These are phyloP conservation scores for Chaunax sp. DNA, from an alignment of 2,797 vertebrate genomes.

Conservation along the genomic window DNA sequence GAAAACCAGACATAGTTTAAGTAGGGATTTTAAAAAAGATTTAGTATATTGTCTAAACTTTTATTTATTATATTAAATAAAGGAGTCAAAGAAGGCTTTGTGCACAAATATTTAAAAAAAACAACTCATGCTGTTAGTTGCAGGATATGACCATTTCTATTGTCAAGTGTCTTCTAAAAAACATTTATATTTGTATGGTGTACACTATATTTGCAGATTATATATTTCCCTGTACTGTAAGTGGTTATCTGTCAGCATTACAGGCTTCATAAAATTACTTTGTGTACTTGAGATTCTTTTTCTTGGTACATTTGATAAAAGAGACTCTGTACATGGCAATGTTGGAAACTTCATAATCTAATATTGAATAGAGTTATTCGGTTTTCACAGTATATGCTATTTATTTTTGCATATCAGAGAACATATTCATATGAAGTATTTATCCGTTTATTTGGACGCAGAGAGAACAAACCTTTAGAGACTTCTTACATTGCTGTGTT, in stretches of 20 bases:
- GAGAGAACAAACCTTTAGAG: constrained; percentile 53
- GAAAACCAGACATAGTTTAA: constrained; percentile 68
- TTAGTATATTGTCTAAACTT: constrained; percentile 62
- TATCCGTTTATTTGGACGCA: constrained; percentile 72
- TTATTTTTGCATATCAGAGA: constrained; percentile 98
- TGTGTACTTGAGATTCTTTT: constrained; percentile 65
- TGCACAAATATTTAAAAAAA: constrained; percentile 73
- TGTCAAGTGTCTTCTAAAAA: constrained; percentile 75
- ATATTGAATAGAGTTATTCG: constrained; percentile 79
- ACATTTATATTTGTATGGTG: constrained; percentile 84
- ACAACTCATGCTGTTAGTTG: constrained; percentile 69
- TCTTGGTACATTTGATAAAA: constrained; percentile 78
- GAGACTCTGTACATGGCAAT: constrained; percentile 66
- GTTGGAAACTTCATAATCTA: constrained; percentile 85
- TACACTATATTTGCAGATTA: constrained; percentile 79
- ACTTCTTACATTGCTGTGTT: constrained; percentile 57
- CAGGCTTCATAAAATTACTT: constrained; percentile 64
- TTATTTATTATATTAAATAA: constrained; percentile 66
- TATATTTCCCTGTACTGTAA: constrained; percentile 78
- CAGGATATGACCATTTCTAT: constrained; percentile 75
- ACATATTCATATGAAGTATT: constrained; percentile 76
- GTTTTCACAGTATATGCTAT: constrained; percentile 80
- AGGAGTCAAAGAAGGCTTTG: constrained; percentile 71
- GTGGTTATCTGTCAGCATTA: constrained; percentile 73
- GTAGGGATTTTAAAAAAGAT: constrained; percentile 56